Evolutionary conservation across 2,113 vertebrate species (phyloP), one percentile per base, ranked within the genome.

Genomic region (Tenrec ecaudatus): DNA sequence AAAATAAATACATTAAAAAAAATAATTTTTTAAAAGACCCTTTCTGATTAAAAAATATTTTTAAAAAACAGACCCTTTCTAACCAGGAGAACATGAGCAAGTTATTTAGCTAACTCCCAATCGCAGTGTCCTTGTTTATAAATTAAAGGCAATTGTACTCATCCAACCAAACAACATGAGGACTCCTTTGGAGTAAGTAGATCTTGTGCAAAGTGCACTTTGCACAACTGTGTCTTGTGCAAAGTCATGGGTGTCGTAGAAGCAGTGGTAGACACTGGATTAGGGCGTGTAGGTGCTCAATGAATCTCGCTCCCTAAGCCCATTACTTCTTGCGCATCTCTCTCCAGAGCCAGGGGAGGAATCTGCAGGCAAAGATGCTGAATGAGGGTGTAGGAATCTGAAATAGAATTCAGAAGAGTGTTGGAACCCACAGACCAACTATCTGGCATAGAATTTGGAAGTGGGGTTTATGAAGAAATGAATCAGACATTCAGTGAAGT

Each of bases 141-240:
- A 95, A 88, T 36, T 58, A 73, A 95, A 80, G 53, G 69, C 15
- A 60, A 25, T 53, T 11, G 5, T 62, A n/a, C 17, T 14, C 9
- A 20, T 62, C 12, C 60, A 62, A 62, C 60, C 3, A 22, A 19
- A 62, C 19, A 15, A 19, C 38, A 33, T 62, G 7, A 77, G 8
- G 82, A 60, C 12, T 58, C 4, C 9, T 53, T 12, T 71, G 31
- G 84, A 82, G 64, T 75, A 1, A 82, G 64, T 75, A 1, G 11
- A 69, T 88, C 88, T 92, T 91, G 31, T 60, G 15, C 69, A 14
- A 64, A 83, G 33, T 76, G 31, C 66, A 69, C 22, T 91, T 38
- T 60, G 33, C 47, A 53, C 47, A 53, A 53, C 9, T n/a, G 23
- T 62, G 60, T 62, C 23, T 62, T 22, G 60, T 62, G 60, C 60